A percentile compares a stretch with the other conserved stretches of the same genome.
phyloP scores from a whole-genome alignment of 2,113 vertebrate species.

The Chaetura pelagica region DNA sequence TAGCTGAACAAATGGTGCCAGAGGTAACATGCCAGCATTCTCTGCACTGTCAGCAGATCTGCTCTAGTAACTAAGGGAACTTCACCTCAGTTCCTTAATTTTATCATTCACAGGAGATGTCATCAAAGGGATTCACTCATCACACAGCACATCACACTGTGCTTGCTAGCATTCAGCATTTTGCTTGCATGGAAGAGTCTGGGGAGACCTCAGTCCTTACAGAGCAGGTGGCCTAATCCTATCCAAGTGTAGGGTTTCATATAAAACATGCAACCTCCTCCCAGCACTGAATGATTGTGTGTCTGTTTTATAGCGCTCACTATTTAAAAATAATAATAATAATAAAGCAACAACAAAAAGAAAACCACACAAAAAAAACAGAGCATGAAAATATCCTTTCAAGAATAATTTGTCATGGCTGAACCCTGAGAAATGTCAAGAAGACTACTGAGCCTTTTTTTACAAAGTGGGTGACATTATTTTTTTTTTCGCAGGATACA shows the following conservation, averaged over 20 bases:
- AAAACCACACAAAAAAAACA: background rate
- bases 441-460: background rate
- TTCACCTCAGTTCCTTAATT: background rate
- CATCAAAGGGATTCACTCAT: background rate
- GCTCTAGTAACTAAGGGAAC: background rate
- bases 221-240: conserved; percentile 31
- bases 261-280: background rate
- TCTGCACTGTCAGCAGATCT: background rate
- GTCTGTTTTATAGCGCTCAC: background rate
- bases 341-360: background rate
- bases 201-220: background rate
- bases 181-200: background rate
- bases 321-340: background rate
- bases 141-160: background rate
- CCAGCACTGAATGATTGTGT: background rate
- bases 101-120: background rate
- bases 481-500: background rate
- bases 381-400: background rate
- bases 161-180: background rate
- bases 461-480: background rate
- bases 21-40: background rate
- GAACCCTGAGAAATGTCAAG: background rate
- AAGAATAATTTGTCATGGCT: background rate
- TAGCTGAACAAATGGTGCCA: background rate
- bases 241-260: background rate